Base-by-base conservation (phyloP, 1,140 invertebrate species). In the Calosoma granatense region DNA sequence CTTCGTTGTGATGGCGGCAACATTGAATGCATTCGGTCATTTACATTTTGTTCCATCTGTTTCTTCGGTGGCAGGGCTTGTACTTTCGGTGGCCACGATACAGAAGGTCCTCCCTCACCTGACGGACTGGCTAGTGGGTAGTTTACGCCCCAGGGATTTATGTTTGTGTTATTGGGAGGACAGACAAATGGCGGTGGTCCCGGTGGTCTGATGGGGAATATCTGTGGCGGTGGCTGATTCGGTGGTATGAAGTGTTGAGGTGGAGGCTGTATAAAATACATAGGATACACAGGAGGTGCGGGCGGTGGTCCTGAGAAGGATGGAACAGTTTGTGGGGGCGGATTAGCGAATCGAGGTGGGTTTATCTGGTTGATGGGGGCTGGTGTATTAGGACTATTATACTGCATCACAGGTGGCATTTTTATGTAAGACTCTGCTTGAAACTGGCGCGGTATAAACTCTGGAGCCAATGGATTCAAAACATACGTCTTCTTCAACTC, bases 391-490 rank as follows among this genome's bases (percentile, higher is more conserved):
- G 57, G 57, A 17, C 60, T 58, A 22, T 23, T 54, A 47, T 30
- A 22, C 17, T 20, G 41, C 14, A 20, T 41, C 2, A 47, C 51
- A 39, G 65, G 41, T 51, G 64, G 64, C n/a, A 61, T 39, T 53
- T 64, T 60, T 21, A 64, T 66, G 58, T 75, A 74, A 0, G 73
- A 69, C 63, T 78, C 75, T 11, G 70, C 68, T 55, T 76, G 74
- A 15, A 74, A 63, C n/a, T 76, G 69, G 36, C 81, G 68, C 0
- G 88, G 88, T 9, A 90, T 76, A 71, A 92, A 92, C 64, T 90
- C 88, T 1, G 86, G 83, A 0, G 90, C 91, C 30, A 91, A 68
- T 0, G 91, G 90, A 73, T 94, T 93, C 0, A 94, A 70, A 0
- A 83, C 82, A 63, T 86, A 88, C 1, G 80, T 81, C 41, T 86